Base-by-base conservation (phyloP, 1,140 invertebrate species). In the Drosophila aff. region DNA sequence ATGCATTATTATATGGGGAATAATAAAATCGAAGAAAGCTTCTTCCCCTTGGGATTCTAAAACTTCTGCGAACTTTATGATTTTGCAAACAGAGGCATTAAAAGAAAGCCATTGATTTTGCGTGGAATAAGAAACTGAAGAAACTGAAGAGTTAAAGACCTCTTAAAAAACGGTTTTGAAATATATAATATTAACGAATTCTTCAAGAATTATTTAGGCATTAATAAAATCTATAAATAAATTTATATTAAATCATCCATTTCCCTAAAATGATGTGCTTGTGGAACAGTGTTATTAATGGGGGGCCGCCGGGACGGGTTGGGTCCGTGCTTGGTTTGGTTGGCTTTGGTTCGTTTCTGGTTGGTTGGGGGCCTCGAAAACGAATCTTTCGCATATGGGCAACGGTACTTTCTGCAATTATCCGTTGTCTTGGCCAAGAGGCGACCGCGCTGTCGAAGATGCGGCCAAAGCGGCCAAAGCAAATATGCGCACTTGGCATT, bases 401-500 rank as follows among this genome's bases (percentile, higher is more conserved):
- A 89, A 89, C 85, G 85, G 85, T 90, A 89, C 85, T 89, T 89
- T 85, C 73, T 90, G 81, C 85, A 89, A 89, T 89, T 89, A 89
- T 90, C 82, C 84, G 81, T 84, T 87, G 84, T 84, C 84, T 87
- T 79, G 79, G 75, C 75, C 60, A 43, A 60, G 53, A 72, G 43
- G 62, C 31, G 46, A 63, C 43, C 81, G 50, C 50, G 68, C 44
- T 64, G 78, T 74, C 66, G 76, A 79, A 79, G 76, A 79, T 79
- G 76, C 75, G 76, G 68, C 61, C 44, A 86, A 85, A 87, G 76
- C 75, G 76, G 68, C 61, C 44, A 86, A 85, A 87, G 81, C 81
- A 89, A 89, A 85, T 89, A 89, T 90, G 79, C 82, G 69, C 81
- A 89, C 81, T 90, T 90, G 84, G 84, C 84, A 89, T 90, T 90